Percentiles rank a stretch among this genome's conserved stretches.
Conservation (phyloP, 2,113 vertebrate species). For the Vombatus ursinus region DNA sequence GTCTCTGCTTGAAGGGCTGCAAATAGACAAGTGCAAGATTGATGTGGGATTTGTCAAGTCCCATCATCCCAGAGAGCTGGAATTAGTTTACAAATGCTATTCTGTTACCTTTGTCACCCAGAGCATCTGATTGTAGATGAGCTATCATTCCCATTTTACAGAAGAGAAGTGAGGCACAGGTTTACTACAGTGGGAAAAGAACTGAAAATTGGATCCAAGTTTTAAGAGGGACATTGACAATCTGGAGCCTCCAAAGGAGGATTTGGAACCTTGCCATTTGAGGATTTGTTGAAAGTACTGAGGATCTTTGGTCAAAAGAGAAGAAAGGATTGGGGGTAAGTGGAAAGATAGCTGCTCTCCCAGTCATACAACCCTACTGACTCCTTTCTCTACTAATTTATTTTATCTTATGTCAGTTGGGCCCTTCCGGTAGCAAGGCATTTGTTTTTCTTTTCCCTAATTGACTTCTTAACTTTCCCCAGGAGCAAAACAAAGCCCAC, state of each 20-base stretch:
- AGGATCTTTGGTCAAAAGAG: not conserved
- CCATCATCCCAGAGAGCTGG: conserved; percentile 59
- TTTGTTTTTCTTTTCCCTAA: not conserved
- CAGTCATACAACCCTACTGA: not conserved
- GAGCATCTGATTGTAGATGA: not conserved
- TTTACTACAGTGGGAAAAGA: conserved; percentile 4
- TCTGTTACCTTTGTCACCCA: not conserved
- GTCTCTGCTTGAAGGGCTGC: conserved; percentile 62
- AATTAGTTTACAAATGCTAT: conserved; percentile 52
- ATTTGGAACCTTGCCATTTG: not conserved
- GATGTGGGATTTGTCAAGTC: conserved; percentile 61
- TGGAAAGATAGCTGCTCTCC: not conserved
- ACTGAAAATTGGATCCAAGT: conserved; percentile 26
- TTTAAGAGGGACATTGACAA: not conserved
- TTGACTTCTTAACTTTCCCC: not conserved
- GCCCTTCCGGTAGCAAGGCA: not conserved
- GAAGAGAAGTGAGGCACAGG: conserved; percentile 7
- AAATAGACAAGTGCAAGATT: conserved; percentile 74
- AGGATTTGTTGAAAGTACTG: not conserved
- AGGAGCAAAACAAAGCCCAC: not conserved
- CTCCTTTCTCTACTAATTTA: not conserved
- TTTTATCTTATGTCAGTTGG: not conserved
- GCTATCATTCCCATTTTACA: not conserved
- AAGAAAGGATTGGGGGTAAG: too few relatives aligned
- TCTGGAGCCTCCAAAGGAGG: not conserved